Evolutionary conservation across 2,797 vertebrate genomes (phyloP), one percentile per base, ranked within the genome.

Genomic region (Sternotherus odoratus): DNA sequence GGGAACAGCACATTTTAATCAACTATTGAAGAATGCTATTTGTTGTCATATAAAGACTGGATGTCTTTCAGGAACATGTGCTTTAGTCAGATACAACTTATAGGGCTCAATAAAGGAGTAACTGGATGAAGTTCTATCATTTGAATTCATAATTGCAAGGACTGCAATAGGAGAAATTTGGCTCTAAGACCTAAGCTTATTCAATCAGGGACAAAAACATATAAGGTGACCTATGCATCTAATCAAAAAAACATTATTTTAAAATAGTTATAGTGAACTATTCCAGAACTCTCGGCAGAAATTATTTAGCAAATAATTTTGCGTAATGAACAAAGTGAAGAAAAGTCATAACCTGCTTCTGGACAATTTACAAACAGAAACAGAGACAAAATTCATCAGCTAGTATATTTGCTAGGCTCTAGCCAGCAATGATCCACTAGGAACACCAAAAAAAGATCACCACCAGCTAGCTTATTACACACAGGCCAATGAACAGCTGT

Each of bases 1-100:
- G n/a, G 83, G 85, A 96, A 95, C 24, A 48, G 43, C 43, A 75
- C 43, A 75, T 46, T 48, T 46, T 28, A 75, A 75, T 46, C 72
- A 28, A 75, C 13, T 75, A 24, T 17, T 48, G 79, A 83, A 95
- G 88, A 95, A 90, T 95, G 94, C 88, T 96, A 72, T 85, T 85
- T 87, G 75, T 60, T 69, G 88, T 88, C 91, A 91, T 95, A 96
- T 79, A 88, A 94, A 91, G 92, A 46, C 43, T 88, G 90, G 92
- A 88, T 94, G 91, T 91, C 92, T 93, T 95, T 95, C 49, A 54
- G 85, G 82, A 86, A 85, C 78, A 92, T 90, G 8, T 60, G 19
- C 19, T 69, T 69, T 69, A 23, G 9, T 23, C n/a, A 36, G 39
- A 39, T 9, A 69, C 63, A 69, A 69, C 19, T 39, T 39, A 69